Conservation (phyloP, 2,797 vertebrate genomes). For the Vireo griseus region DNA sequence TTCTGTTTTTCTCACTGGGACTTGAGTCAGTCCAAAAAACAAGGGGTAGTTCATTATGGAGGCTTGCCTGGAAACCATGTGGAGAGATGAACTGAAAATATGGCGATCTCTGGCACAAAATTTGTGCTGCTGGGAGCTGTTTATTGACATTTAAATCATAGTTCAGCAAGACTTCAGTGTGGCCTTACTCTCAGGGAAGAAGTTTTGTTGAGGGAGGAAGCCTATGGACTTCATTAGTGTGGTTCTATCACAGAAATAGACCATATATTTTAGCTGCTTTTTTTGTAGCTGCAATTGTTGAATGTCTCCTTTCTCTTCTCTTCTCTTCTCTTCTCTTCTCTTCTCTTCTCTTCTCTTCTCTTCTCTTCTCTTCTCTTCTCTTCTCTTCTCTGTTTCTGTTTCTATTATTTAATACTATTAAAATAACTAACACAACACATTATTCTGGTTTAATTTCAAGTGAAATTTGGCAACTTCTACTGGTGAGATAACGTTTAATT, state of each 20-base stretch:
- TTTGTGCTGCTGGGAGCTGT: not conserved
- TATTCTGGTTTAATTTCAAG: slow-evolving; percentile 43
- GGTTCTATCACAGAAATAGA: not conserved
- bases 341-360: too few relatives aligned
- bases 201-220: not conserved
- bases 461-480: slow-evolving; percentile 33
- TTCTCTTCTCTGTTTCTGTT: not conserved
- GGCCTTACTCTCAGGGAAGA: not conserved
- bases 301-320: not conserved
- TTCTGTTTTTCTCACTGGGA: slow-evolving; percentile 27
- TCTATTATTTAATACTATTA: slow-evolving; percentile 36
- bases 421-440: not conserved
- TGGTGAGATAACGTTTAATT: slow-evolving; percentile 36
- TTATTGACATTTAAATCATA: not conserved
- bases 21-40: not conserved
- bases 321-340: too few relatives aligned
- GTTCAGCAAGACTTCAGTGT: not conserved
- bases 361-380: too few relatives aligned
- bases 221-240: not conserved
- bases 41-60: not conserved
- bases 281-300: not conserved
- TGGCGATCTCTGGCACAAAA: not conserved
- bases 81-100: not conserved
- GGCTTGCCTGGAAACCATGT: not conserved
- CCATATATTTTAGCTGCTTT: not conserved